Percentiles rank a stretch among this genome's conserved stretches.
These are phyloP conservation scores for Drosophila funebris DNA, from an alignment of 1,140 invertebrate species.

Conservation along the genomic window DNA sequence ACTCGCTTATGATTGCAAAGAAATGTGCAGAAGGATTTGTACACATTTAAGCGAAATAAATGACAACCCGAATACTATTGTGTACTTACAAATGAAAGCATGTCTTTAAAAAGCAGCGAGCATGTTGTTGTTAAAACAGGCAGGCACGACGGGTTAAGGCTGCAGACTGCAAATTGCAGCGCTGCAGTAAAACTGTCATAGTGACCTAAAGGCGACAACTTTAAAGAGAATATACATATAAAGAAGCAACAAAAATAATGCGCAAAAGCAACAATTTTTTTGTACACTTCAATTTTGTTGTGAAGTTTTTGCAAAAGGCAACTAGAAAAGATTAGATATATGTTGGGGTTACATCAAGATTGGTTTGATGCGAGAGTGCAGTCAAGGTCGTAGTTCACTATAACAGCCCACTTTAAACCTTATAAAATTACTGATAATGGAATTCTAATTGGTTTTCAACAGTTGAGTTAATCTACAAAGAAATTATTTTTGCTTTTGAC, in stretches of 20 bases:
- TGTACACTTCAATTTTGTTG: slow-evolving; percentile 1
- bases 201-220: slow-evolving; percentile 67
- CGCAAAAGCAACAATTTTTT: slow-evolving; percentile 11
- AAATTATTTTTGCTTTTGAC: slow-evolving; percentile 35
- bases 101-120: not conserved
- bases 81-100: not conserved
- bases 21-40: no score
- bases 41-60: no score
- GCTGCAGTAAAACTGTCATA: slow-evolving; percentile 59
- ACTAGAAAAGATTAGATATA: not conserved
- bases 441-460: slow-evolving; percentile 59
- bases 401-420: not conserved
- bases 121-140: not conserved
- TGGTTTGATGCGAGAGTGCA: not conserved
- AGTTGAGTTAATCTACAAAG: slow-evolving; percentile 55
- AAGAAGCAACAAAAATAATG: slow-evolving; percentile 12
- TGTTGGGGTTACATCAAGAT: not conserved
- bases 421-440: not conserved
- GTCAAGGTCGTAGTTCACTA: not conserved
- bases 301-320: not conserved
- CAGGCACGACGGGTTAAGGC: no score
- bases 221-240: not conserved
- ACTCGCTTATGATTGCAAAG: no score
- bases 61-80: no score
- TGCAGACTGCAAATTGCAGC: slow-evolving; percentile 14